Evolutionary conservation across 1,140 invertebrate genomes (phyloP).

Genomic region (Bicyclus anynana): DNA sequence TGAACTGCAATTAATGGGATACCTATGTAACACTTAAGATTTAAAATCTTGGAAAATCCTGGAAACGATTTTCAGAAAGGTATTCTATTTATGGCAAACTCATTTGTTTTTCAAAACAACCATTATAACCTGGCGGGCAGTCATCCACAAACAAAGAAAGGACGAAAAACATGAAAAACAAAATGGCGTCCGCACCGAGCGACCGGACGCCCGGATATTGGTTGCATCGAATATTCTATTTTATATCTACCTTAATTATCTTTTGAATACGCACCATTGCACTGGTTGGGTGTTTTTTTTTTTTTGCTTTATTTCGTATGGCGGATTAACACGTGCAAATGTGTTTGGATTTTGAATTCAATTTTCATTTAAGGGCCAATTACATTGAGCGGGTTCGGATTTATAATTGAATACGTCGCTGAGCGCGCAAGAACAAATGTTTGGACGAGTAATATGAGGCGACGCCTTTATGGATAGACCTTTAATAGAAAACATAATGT

Average conservation of each 20-base stretch:
- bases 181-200: constrained; percentile 50
- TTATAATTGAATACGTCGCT: neutral
- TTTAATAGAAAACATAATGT: too few species aligned
- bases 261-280: constrained; percentile 52
- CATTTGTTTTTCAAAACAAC: constrained; percentile 6
- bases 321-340: constrained; percentile 6
- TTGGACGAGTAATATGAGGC: too few species aligned
- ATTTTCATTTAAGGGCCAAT: constrained; percentile 5
- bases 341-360: constrained; percentile 8
- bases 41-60: too few species aligned
- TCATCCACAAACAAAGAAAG: constrained; percentile 8
- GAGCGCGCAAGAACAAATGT: too few species aligned
- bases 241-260: constrained; percentile 72
- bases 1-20: too few species aligned
- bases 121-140: constrained; percentile 4
- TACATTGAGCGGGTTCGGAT: neutral
- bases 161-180: constrained; percentile 31
- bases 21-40: too few species aligned
- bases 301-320: constrained; percentile 7
- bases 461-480: too few species aligned
- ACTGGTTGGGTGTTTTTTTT: constrained; percentile 21
- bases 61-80: neutral
- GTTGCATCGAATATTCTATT: constrained; percentile 68
- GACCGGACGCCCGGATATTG: constrained; percentile 61
- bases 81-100: neutral